Conservation (phyloP, 2,113 vertebrate species). For the Orycteropus afer region DNA sequence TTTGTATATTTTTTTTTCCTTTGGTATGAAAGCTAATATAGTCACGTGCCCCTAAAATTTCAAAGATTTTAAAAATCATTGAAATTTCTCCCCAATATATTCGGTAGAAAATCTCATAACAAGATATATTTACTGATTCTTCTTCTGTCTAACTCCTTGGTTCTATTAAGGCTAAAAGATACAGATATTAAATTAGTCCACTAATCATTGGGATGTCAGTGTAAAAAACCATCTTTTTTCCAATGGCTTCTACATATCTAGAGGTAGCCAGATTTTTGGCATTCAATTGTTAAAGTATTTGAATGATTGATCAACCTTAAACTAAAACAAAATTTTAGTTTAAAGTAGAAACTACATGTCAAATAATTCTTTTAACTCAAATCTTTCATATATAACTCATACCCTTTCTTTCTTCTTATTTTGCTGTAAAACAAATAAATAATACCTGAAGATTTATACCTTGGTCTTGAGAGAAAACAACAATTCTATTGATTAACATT, state of each 20-base stretch:
- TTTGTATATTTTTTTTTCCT: background rate
- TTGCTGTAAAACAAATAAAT: background rate
- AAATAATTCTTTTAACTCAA: background rate
- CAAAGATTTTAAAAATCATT: background rate
- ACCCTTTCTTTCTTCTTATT: background rate
- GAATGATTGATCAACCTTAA: background rate
- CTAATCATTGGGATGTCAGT: background rate
- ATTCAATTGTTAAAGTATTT: background rate
- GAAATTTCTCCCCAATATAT: background rate
- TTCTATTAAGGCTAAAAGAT: background rate
- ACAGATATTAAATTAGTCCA: background rate
- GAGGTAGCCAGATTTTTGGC: background rate
- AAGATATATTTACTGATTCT: background rate
- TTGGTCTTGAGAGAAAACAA: background rate
- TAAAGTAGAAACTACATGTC: conserved; percentile 25
- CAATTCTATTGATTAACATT: background rate
- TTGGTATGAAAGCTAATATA: background rate
- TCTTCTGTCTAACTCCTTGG: background rate
- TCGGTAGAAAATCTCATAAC: background rate
- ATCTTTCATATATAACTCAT: conserved; percentile 7
- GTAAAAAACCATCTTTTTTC: background rate
- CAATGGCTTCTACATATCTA: background rate
- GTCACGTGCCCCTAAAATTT: background rate
- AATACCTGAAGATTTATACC: background rate
- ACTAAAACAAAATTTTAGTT: background rate